Base-by-base conservation (phyloP, 2,113 vertebrate genomes). In the Gobiocypris rarus region DNA sequence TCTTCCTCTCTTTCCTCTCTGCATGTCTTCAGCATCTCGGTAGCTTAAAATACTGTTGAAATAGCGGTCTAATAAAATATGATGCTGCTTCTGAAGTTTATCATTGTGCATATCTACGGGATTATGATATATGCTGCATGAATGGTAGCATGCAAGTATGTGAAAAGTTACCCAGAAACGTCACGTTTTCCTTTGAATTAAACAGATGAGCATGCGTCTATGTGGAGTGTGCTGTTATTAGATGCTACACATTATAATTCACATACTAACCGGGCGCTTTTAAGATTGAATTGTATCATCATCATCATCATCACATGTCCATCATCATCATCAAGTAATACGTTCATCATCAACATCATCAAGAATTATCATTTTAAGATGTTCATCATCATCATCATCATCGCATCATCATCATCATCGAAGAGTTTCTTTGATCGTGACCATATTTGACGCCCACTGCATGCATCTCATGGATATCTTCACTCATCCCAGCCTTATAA, bases 1-100 rank as follows among this genome's bases (percentile, higher is more conserved):
- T 86, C 85, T 87, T 70, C 56, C 15, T 71, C 43, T 56, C 31
- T 81, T 38, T 95, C 95, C 93, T n/a, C 92, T 95, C 84, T 82
- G 67, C 91, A 83, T 56, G 79, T 82, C 82, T 61, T 70, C 85
- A 34, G 83, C 89, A 90, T 84, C 79, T 90, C 86, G 84, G 52
- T 75, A 84, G 87, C 26, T 43, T 10, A 61, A 79, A 61, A 63
- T 17, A 15, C 15, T 63, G 24, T 31, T 67, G 9, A 50, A 80
- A 67, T 17, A 11, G n/a, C 5, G 17, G 34, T 50, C 77, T 9
- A 22, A 34, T 67, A 14, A 80, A 80, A 67, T 52, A 56, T 19
- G 5, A 41, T 77, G 31, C 17, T 34, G 34, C 65, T 69, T 38
- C 31, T 10, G 15, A 22, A 38, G 22, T 43, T 3, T 43, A 17